Percentiles rank a stretch among this genome's conserved stretches.
Evolutionary conservation across 2,888 invertebrate genomes (phyloP).

Genomic region (Coenonympha arcania): DNA sequence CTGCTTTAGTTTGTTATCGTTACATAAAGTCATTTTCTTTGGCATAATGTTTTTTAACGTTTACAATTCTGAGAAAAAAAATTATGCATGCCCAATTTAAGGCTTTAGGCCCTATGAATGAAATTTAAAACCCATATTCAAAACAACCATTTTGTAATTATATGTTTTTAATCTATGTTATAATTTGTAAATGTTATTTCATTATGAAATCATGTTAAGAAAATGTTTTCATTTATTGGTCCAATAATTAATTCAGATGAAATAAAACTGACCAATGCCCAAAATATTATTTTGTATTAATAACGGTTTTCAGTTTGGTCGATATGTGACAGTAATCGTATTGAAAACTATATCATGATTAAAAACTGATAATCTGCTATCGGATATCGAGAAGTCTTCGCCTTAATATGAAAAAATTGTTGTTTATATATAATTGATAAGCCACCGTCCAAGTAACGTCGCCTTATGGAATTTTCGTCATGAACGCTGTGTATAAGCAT

Average conservation of each 20-base stretch:
- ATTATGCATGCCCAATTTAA: no score
- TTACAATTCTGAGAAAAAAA: no score
- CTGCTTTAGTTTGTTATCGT: no score
- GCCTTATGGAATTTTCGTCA: no score
- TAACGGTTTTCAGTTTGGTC: no score
- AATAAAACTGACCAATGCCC: background rate
- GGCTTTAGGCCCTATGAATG: no score
- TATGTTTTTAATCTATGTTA: background rate
- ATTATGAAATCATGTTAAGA: background rate
- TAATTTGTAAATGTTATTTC: background rate
- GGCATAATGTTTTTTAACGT: no score
- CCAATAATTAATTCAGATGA: background rate
- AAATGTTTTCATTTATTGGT: background rate
- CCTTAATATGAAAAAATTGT: constrained; percentile 35
- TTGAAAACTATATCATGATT: background rate
- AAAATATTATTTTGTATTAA: background rate
- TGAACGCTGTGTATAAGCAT: background rate
- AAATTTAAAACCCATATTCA: no score
- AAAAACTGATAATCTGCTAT: background rate
- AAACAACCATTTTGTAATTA: background rate
- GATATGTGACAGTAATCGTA: no score
- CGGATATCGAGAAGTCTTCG: constrained; percentile 27
- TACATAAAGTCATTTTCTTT: no score
- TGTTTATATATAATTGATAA: constrained; percentile 34
- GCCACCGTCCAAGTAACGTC: background rate